Evolutionary conservation across 2,113 vertebrate genomes (phyloP), one percentile per base, ranked within the genome.

Genomic region (Setophaga coronata): DNA sequence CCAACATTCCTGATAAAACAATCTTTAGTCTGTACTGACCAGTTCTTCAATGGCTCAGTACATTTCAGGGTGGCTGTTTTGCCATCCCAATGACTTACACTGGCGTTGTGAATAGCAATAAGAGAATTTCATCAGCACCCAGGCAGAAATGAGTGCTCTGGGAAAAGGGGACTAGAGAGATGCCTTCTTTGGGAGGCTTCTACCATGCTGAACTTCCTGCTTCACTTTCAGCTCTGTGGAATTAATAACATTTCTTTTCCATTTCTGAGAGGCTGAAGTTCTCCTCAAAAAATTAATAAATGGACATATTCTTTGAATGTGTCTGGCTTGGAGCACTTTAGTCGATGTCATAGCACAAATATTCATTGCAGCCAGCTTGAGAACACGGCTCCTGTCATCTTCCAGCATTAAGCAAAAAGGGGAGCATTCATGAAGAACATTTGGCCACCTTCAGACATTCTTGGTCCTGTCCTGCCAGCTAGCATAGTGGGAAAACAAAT

Each of bases 31-130:
- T 73, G 45, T 10, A 51, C 36, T 40, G 20, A 57, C 38, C 33
- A 12, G 7, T 6, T 24, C 51, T 66, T 62, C 57, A 20, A 8
- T 7, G 20, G 18, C 14, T 66, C n/a, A 26, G 5, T 17, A 21
- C 24, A 14, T 7, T 21, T 48, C 2, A 0, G 34, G 25, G 8
- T 43, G 13, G 0, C 0, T 26, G 33, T 62, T 45, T 26, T n/a
- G 42, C 33, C 33, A 21, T 45, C 29, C 29, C 23, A 33, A 4
- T 0, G 1, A 31, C 28, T 53, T 21, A 7, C 33, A 50, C 0
- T 31, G 9, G 56, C 28, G 56, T 1, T 6, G 1, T 21, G 33
- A 87, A 64, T 5, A 47, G 28, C 51, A 50, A 2, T 20, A 56
- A 25, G 24, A 34, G 16, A 79, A 53, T 17, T 21, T 17, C 51